Percentiles rank a stretch among this genome's conserved stretches.
Evolutionary conservation across 2,113 vertebrate species (phyloP).

Genomic region (Chlorodrepanis virens): DNA sequence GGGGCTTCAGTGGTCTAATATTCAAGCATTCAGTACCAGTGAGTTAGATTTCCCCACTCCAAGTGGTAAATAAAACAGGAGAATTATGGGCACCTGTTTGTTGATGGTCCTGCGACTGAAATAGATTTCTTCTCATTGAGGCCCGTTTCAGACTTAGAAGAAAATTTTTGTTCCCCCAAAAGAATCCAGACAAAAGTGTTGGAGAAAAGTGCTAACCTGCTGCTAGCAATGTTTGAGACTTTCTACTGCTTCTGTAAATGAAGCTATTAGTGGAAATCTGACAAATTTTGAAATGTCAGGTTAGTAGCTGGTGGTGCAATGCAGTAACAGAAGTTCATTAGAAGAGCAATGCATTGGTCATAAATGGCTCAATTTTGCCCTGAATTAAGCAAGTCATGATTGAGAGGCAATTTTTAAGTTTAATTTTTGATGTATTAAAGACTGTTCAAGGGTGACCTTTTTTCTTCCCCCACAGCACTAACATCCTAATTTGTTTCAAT

Average conservation of each 20-base stretch:
- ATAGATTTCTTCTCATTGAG: conserved; percentile 11
- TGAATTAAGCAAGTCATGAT: not conserved
- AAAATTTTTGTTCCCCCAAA: conserved; percentile 20
- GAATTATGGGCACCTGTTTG: conserved; percentile 34
- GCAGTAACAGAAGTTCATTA: conserved; percentile 12
- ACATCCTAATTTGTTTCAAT: not conserved
- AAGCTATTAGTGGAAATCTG: conserved; percentile 40
- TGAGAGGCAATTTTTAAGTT: not conserved
- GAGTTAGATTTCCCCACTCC: conserved; percentile 17
- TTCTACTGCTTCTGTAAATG: not conserved
- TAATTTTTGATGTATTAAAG: not conserved
- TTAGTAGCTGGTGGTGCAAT: not conserved
- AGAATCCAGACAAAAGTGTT: conserved; percentile 31
- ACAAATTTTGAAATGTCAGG: conserved; percentile 53
- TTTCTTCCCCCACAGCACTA: rapidly evolving
- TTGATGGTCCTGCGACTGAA: conserved; percentile 49
- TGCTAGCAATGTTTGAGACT: conserved; percentile 10
- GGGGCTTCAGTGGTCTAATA: not conserved
- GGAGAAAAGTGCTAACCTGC: not conserved
- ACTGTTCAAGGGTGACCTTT: not conserved
- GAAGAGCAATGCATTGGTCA: not conserved
- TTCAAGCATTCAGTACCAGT: not conserved
- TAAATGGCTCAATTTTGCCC: not conserved
- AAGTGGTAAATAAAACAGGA: conserved; percentile 1
- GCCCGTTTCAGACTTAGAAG: not conserved